Base-by-base conservation (phyloP, 2,797 vertebrate genomes). In the Percopsis omiscomaycus region DNA sequence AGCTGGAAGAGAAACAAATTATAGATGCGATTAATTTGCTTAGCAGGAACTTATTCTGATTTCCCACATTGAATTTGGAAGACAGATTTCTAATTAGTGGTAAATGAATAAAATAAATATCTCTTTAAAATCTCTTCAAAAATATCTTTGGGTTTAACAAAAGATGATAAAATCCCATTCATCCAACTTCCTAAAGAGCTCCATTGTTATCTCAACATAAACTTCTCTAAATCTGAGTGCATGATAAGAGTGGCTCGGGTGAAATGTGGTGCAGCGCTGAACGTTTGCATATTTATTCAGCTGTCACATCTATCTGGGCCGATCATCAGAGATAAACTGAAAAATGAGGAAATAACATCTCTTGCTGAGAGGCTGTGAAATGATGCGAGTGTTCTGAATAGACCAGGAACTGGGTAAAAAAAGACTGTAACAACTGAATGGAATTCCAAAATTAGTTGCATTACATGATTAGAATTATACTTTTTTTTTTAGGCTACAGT, bases 221-320 rank as follows among this genome's bases (percentile, higher is more conserved):
- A 85, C 71, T 70, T 76, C 72, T 81, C 74, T 80, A 86, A 86
- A 86, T 88, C 77, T 75, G 81, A 78, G 80, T 74, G 83, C 84
- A 88, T 86, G 83, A 86, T 86, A 83, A 83, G 82, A 87, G 82
- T 85, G 88, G 89, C 85, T 80, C 81, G 68, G 79, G 79, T 83
- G 84, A 79, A 84, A 81, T 83, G 85, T 83, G 79, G 75, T 71
- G 81, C 85, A 58, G 74, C 61, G 55, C 77, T 75, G 82, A 54
- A 73, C 71, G 84, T 84, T 89, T 90, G 86, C 90, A 91, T 91
- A 92, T 91, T 91, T 92, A 91, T 92, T 91, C 89, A 91, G 86
- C 86, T 89, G 90, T 90, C 91, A 91, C 83, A 85, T 91, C 89
- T 90, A 91, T 92, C 90, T 80, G 88, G 83, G 83, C 86, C 84